Percentiles rank a stretch among this genome's conserved stretches.
These are phyloP conservation scores for Melieria picta DNA, from an alignment of 2,888 invertebrate species.

Conservation along the genomic window DNA sequence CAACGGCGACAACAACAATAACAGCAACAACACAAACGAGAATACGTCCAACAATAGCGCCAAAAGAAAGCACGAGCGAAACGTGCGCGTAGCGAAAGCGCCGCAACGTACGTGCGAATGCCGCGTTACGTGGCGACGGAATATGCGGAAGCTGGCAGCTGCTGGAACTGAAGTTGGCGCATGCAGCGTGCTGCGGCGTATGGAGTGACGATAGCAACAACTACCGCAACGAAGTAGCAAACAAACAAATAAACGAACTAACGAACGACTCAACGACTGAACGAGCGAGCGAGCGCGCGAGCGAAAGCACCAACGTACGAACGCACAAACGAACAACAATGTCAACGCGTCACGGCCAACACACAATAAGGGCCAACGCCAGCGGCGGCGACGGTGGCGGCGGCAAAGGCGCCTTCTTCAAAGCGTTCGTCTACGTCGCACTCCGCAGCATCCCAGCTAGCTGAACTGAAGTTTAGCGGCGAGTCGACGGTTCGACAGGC, in stretches of 20 bases:
- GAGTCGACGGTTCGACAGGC: too few species aligned
- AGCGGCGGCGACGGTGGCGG: constrained; percentile 34
- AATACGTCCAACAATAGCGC: too few species aligned
- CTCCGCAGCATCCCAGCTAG: too few species aligned
- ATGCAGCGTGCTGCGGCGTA: constrained; percentile 9
- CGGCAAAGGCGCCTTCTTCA: not conserved
- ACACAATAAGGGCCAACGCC: constrained; percentile 32
- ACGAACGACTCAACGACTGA: constrained; percentile 21
- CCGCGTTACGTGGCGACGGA: constrained; percentile 4
- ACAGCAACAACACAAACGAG: too few species aligned
- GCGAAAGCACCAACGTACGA: constrained; percentile 24
- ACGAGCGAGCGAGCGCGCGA: constrained; percentile 7
- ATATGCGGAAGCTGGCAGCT: not conserved
- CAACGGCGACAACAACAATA: not conserved
- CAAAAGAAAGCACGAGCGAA: too few species aligned
- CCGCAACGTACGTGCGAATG: not conserved
- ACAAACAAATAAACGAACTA: constrained; percentile 22
- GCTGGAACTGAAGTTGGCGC: constrained; percentile 3
- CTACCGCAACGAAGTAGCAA: constrained; percentile 32
- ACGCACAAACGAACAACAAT: constrained; percentile 6
- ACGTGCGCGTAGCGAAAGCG: not conserved
- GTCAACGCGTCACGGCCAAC: constrained; percentile 26
- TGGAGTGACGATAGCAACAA: constrained; percentile 1
- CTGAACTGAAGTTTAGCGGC: too few species aligned
- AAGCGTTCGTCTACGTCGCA: too few species aligned